Evolutionary conservation across 1,140 invertebrate species (phyloP).

Genomic region (Cydia pomonella): DNA sequence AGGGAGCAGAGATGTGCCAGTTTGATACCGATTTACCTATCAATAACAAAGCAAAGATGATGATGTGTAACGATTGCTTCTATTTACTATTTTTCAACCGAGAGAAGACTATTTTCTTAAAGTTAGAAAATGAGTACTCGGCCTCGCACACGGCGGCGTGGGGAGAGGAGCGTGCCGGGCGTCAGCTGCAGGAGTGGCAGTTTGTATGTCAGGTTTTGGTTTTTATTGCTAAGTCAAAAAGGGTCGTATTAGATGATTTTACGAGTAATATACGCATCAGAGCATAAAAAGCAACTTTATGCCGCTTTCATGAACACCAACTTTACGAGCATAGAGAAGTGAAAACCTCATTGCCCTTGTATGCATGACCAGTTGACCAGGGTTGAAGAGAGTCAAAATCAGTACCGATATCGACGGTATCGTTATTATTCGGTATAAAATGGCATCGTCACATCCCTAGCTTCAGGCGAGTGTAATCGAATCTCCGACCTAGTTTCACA

Average conservation of each 20-base stretch:
- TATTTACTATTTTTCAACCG: too few relatives aligned
- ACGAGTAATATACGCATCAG: too few relatives aligned
- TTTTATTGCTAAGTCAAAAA: too few relatives aligned
- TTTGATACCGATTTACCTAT: background rate
- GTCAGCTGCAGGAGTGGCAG: too few relatives aligned
- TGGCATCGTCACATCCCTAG: conserved; percentile 1
- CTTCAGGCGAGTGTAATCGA: background rate
- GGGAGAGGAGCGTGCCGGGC: too few relatives aligned
- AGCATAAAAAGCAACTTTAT: background rate
- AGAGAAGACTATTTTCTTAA: too few relatives aligned
- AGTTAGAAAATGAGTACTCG: too few relatives aligned
- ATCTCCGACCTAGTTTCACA: background rate
- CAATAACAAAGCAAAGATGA: background rate
- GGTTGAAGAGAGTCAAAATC: background rate
- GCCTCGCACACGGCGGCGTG: too few relatives aligned
- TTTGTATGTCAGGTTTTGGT: too few relatives aligned
- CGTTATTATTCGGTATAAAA: too few relatives aligned
- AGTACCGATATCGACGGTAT: background rate
- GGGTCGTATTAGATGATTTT: too few relatives aligned
- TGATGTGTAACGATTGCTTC: background rate
- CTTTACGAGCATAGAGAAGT: background rate
- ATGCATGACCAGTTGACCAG: background rate
- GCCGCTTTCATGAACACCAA: background rate
- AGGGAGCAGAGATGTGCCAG: background rate
- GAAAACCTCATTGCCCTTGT: background rate